Evolutionary conservation across 2,113 vertebrate species (phyloP).

Genomic region (Struthio camelus): DNA sequence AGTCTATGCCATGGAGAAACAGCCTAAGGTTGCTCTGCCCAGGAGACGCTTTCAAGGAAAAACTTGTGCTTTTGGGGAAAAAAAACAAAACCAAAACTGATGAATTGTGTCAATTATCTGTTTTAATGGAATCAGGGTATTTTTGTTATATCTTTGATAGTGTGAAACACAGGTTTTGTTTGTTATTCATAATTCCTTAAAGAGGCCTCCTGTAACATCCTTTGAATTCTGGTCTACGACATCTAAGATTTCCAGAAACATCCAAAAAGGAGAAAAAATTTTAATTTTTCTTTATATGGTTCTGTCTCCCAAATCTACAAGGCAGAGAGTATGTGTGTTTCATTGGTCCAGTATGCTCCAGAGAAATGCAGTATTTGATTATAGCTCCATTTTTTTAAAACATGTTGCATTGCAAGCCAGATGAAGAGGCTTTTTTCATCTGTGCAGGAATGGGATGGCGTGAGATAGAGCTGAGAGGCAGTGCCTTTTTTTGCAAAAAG

Average conservation of each 20-base stretch:
- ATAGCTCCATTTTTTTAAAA: background rate
- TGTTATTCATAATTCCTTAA: background rate
- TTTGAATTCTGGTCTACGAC: background rate
- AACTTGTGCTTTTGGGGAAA: conserved; percentile 4
- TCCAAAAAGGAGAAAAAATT: background rate
- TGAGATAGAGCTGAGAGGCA: background rate
- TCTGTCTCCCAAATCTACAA: background rate
- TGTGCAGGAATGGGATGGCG: background rate
- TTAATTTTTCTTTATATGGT: background rate
- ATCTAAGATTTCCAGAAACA: background rate
- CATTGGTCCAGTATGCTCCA: background rate
- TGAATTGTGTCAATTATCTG: background rate
- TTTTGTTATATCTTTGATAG: background rate
- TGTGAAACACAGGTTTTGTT: background rate
- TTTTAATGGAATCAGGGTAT: background rate
- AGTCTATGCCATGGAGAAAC: background rate
- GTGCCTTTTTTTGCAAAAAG: background rate
- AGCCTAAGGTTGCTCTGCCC: background rate
- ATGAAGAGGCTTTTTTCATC: background rate
- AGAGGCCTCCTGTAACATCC: background rate
- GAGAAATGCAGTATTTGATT: background rate
- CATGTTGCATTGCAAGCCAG: background rate
- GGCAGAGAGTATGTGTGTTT: background rate
- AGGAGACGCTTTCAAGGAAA: background rate
- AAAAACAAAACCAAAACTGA: background rate